These are phyloP conservation scores for Xiphias gladius DNA, from an alignment of 2,113 vertebrate species.

Conservation along the genomic window DNA sequence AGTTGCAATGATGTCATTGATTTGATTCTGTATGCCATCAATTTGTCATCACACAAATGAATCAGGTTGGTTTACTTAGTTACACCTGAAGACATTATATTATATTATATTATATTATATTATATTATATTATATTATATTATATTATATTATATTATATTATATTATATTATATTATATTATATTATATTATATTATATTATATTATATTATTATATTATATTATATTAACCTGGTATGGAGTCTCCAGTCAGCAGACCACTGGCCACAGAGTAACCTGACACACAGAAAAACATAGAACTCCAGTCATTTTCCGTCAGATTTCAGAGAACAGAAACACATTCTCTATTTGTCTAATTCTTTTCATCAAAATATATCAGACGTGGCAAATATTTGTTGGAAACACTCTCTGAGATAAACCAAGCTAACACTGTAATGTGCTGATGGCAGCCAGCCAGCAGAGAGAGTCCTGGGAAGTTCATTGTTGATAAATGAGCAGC, in stretches of 20 bases:
- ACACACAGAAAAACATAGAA: constrained; percentile 6
- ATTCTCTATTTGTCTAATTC: too few species aligned
- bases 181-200: not conserved
- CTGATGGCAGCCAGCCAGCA: too few species aligned
- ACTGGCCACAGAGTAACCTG: constrained; percentile 53
- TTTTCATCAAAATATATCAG: too few species aligned
- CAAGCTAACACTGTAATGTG: too few species aligned
- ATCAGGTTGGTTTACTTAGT: not conserved
- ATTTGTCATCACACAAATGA: not conserved
- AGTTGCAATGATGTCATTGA: not conserved
- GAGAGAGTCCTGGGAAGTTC: too few species aligned
- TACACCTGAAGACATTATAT: not conserved
- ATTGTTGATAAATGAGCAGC: too few species aligned
- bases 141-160: not conserved
- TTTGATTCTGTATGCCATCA: not conserved
- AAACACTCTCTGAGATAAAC: too few species aligned
- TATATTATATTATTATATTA: not conserved
- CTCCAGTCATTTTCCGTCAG: not conserved
- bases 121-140: not conserved
- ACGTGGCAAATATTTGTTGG: too few species aligned
- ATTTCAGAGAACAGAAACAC: not conserved
- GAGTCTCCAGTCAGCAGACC: constrained; percentile 51
- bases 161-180: not conserved
- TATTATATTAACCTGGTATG: constrained; percentile 10
- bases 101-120: not conserved